Conservation (phyloP, 2,113 vertebrate genomes). For the Lonchura striata region DNA sequence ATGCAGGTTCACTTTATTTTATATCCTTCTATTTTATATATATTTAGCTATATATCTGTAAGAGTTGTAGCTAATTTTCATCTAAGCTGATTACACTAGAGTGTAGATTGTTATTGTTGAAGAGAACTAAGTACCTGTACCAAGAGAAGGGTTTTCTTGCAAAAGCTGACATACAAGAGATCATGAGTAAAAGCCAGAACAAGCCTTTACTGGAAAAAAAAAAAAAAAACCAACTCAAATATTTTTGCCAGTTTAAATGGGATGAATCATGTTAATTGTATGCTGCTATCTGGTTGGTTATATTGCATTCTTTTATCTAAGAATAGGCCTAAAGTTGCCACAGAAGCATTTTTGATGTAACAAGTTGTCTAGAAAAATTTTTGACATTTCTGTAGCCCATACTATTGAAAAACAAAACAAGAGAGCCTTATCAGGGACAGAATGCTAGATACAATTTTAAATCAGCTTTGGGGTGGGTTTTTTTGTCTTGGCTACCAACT, state of each 20-base stretch:
- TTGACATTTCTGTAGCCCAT: slow-evolving; percentile 30
- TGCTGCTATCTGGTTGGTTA: not conserved
- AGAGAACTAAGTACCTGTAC: not conserved
- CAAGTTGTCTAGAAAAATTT: not conserved
- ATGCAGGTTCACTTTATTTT: not conserved
- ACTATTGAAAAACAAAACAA: not conserved
- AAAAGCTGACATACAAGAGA: not conserved
- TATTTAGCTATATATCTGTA: not conserved
- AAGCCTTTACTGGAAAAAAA: not conserved
- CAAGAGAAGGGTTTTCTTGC: not conserved
- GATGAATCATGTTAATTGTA: slow-evolving; percentile 11
- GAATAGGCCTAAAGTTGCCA: slow-evolving; percentile 7
- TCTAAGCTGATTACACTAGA: not conserved
- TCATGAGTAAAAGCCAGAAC: not conserved
- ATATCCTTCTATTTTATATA: not conserved
- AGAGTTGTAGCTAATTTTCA: not conserved
- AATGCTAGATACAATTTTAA: not conserved
- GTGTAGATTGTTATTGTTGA: not conserved
- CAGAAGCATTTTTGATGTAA: slow-evolving; percentile 26
- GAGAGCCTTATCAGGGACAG: not conserved
- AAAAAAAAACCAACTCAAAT: not conserved
- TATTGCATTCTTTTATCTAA: not conserved
- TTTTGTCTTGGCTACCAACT: not conserved
- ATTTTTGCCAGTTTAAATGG: not conserved
- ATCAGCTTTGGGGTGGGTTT: not conserved